These are phyloP conservation scores for Archivesica marissinica DNA, from an alignment of 1,140 invertebrate genomes.

Conservation along the genomic window DNA sequence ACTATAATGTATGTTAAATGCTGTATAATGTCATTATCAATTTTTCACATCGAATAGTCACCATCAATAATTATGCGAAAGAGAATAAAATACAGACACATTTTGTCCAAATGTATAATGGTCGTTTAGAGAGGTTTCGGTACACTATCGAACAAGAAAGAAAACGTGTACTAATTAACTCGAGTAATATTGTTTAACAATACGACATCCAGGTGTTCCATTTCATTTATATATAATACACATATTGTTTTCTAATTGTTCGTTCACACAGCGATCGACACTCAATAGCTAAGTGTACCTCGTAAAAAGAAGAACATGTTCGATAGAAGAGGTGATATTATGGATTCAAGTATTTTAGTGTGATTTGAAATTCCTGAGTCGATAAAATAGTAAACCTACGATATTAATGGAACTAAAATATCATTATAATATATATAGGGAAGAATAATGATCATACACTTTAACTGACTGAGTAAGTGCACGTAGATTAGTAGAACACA, in stretches of 20 bases:
- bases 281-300: background rate
- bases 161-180: slow-evolving; percentile 23
- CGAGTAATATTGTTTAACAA: background rate
- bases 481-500: no score
- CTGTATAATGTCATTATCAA: slow-evolving; percentile 1
- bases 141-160: background rate
- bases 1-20: background rate
- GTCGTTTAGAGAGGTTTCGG: background rate
- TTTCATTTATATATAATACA: slow-evolving; percentile 21
- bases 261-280: background rate
- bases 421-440: no score
- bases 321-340: no score
- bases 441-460: no score
- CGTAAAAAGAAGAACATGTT: no score
- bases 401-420: no score
- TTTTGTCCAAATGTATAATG: slow-evolving; percentile 20
- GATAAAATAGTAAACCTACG: no score
- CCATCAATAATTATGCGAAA: slow-evolving; percentile 9
- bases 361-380: no score
- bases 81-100: slow-evolving; percentile 14
- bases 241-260: background rate
- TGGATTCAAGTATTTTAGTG: no score
- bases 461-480: no score
- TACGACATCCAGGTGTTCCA: background rate
- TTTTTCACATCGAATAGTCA: background rate